Evolutionary conservation across 2,888 invertebrate genomes (phyloP), one percentile per base, ranked within the genome.

Genomic region (Cataglyphis livida): DNA sequence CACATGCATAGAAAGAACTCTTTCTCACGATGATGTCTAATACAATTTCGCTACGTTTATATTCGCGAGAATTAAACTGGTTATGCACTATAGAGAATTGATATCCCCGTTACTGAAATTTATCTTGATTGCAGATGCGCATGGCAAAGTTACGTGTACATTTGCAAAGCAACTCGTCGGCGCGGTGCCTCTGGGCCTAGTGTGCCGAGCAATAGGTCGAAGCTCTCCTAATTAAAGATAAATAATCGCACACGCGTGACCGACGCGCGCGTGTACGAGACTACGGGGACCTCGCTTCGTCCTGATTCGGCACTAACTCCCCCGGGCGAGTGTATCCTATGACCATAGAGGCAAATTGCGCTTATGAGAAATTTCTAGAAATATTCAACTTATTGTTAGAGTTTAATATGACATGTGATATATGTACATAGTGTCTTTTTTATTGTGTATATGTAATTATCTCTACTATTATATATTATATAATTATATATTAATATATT

Each of bases 211-310:
- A 89, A 89, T 90, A 87, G 89, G 88, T 88, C 91, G 91, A 89
- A 84, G 86, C 87, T 86, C 87, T 86, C 83, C 87, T 90, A 91
- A 91, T 91, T 89, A 91, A 91, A 90, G 88, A 86, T 88, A 90
- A 91, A 91, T 90, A 89, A 89, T 90, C 89, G 81, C 81, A 71
- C 21, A 41, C 73, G 73, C 73, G 65, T 76, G 82, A 82, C 76
- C 76, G 71, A 76, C 68, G 76, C 90, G 25, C 25, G 82, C 84
- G 89, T 85, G 87, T 84, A 84, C 78, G 85, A 84, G 88, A 66
- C 86, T 84, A 75, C 74, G 64, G 89, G 89, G 86, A 89, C 68
- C 83, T 83, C 76, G 85, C 61, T 81, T 74, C 62, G 62, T 28
- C 65, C 73, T 28, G 79, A 87, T 79, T 81, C 64, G 83, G 81